Evolutionary conservation across 2,888 invertebrate species (phyloP).

Genomic region (Ichneumon xanthorius): DNA sequence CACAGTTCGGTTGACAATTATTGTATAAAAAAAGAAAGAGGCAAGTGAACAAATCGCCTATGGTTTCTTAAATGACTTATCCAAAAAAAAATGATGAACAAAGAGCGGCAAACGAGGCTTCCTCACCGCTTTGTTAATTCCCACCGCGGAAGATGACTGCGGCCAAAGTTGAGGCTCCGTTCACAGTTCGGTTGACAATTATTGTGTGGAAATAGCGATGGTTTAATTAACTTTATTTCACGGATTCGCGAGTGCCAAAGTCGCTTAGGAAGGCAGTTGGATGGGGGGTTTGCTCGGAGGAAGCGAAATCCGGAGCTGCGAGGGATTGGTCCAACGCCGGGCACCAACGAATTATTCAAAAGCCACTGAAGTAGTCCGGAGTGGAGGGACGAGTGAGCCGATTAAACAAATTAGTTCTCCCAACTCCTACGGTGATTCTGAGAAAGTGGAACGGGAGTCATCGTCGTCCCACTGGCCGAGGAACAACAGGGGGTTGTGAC

Average conservation of each 20-base stretch:
- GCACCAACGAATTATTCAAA: constrained; percentile 54
- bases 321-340: constrained; percentile 7
- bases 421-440: constrained; percentile 16
- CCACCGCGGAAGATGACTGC: not conserved
- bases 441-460: constrained; percentile 14
- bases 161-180: not conserved
- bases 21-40: no score
- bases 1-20: no score
- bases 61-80: no score
- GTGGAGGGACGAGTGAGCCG: constrained; percentile 46
- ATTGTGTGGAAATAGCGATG: not conserved
- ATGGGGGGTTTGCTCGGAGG: constrained; percentile 11
- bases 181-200: not conserved
- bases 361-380: constrained; percentile 39
- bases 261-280: constrained; percentile 11
- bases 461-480: constrained; percentile 17
- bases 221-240: constrained; percentile 12
- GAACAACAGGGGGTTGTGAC: constrained; percentile 35
- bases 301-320: constrained; percentile 4
- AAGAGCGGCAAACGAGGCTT: no score
- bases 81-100: no score
- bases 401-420: constrained; percentile 55
- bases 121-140: not conserved
- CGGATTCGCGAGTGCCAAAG: constrained; percentile 1
- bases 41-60: no score